Conservation (phyloP, 35 echinoderm and acorn worm species). For the Ophiothrix spiculata region DNA sequence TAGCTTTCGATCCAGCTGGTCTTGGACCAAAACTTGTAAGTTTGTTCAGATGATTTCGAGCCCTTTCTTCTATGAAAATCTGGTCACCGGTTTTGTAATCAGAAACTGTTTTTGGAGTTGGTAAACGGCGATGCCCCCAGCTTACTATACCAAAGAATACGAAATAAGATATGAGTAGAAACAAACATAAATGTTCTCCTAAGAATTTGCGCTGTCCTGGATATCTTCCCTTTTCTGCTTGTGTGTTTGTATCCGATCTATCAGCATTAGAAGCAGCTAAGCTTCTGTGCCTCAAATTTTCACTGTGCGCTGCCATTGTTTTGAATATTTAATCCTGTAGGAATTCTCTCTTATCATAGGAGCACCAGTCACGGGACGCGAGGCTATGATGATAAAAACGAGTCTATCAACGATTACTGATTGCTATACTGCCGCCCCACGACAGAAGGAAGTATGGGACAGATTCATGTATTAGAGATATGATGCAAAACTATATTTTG, state of each 20-base stretch:
- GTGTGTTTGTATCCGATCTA: neutral
- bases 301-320: neutral
- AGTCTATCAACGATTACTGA: too few relatives aligned
- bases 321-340: too few relatives aligned
- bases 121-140: conserved; percentile 17
- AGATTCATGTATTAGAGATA: too few relatives aligned
- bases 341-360: too few relatives aligned
- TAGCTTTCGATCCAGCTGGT: conserved; percentile 24
- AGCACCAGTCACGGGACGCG: too few relatives aligned
- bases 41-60: conserved; percentile 4
- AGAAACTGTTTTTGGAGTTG: conserved; percentile 14
- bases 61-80: conserved; percentile 40
- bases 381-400: too few relatives aligned
- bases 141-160: neutral
- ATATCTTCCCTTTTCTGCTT: neutral
- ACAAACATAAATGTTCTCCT: neutral
- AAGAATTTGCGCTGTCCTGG: neutral
- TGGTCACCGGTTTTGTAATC: conserved; percentile 6
- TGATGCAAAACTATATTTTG: too few relatives aligned
- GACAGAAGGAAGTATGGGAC: too few relatives aligned
- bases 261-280: neutral
- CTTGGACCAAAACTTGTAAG: conserved; percentile 37
- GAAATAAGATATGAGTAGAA: neutral
- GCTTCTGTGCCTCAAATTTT: neutral
- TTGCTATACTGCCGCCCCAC: too few relatives aligned